Base-by-base conservation (phyloP, 2,888 invertebrate species). In the Dryomyza anilis region DNA sequence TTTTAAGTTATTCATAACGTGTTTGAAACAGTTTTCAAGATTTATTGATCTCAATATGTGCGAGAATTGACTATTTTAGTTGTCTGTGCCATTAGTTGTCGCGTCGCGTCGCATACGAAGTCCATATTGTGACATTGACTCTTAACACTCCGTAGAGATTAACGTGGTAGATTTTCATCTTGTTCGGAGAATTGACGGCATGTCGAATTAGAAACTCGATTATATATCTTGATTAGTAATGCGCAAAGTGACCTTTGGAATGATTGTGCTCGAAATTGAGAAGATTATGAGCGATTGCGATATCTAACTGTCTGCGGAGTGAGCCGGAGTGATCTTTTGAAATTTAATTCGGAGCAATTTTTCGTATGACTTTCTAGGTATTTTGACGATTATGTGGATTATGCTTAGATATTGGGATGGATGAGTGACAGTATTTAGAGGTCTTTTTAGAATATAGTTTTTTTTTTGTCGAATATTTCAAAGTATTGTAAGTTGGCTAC, bases 161-260 rank as follows among this genome's bases (percentile, higher is more conserved):
- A 25, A 39, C 39, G 10, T 25, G 16, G 29, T 12, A 50, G 60
- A 61, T 53, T 39, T 23, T 43, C 30, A 61, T 61, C 61, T 39
- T 12, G 8, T 61, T 53, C 52, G 43, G 12, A 30, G 61, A 61
- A 61, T 27, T 27, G 39, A 43, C 52, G 25, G 12, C 29, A 25
- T 52, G n/a, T 30, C 48, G 52, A 36, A 53, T 29, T 53, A 52
- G 53, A 21, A 43, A 19, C 16, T 4, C 43, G 52, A 43, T 45
- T 52, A 43, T 21, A n/a, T n/a, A 52, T 52, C 5, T 36, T 39
- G 61, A 23, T 36, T 2, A 36, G 19, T 61, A 61, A 53, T 53
- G 27, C n/a, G n/a, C 19, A 19, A 43, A 43, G 61, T 61, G 61
- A 61, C 61, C 53, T 61, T 52, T 52, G 29, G 61, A 61, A 53